These are phyloP conservation scores for Lepas anatifera DNA, from an alignment of 2,888 invertebrate genomes.

Conservation along the genomic window DNA sequence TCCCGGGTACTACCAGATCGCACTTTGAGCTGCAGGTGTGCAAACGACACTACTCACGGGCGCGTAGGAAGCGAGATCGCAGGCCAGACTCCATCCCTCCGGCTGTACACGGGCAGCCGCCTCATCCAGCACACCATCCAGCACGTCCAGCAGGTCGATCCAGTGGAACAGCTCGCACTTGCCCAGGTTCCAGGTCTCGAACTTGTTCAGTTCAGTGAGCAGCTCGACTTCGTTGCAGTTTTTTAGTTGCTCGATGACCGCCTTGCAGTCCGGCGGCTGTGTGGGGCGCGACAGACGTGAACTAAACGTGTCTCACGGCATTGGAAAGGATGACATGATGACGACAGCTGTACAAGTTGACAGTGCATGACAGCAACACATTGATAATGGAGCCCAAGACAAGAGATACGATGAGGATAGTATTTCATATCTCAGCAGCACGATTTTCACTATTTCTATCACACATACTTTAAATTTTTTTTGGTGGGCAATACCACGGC, in stretches of 20 bases:
- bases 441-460: too few species aligned
- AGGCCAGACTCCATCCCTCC: conserved; percentile 55
- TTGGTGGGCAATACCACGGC: too few species aligned
- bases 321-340: too few species aligned
- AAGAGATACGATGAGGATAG: too few species aligned
- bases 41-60: conserved; percentile 44
- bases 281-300: not conserved
- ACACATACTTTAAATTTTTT: too few species aligned
- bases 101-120: conserved; percentile 50
- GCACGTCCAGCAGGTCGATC: conserved; percentile 67
- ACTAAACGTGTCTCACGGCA: too few species aligned
- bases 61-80: conserved; percentile 52
- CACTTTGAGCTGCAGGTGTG: too few species aligned
- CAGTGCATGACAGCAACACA: too few species aligned
- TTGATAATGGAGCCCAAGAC: too few species aligned
- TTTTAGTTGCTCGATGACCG: conserved; percentile 37
- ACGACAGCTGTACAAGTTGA: too few species aligned
- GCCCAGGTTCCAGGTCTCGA: conserved; percentile 71
- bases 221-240: conserved; percentile 49
- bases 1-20: too few species aligned
- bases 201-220: conserved; percentile 51
- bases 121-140: conserved; percentile 58
- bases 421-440: too few species aligned
- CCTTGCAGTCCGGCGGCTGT: conserved; percentile 25
- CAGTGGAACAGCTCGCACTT: conserved; percentile 78